A percentile compares a stretch with the other conserved stretches of the same genome.
These are phyloP conservation scores for Simalia tracyae DNA, from an alignment of 2,797 vertebrate genomes.

Conservation along the genomic window DNA sequence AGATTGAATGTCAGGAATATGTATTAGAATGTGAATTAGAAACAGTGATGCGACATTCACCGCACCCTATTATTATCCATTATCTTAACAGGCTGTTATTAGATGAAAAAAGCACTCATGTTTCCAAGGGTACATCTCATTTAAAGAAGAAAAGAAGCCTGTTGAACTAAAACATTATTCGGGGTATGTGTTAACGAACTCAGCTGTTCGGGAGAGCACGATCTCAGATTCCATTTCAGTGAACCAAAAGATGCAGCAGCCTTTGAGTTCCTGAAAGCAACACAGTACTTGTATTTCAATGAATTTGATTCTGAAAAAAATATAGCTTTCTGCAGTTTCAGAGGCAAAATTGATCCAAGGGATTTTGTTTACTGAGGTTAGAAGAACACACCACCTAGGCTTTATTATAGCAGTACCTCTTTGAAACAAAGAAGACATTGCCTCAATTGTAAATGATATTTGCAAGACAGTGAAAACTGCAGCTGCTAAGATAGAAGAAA, in stretches of 20 bases:
- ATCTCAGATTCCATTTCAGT: not conserved
- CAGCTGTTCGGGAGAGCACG: not conserved
- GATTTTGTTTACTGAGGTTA: not conserved
- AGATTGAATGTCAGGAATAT: slow-evolving; percentile 35
- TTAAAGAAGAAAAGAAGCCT: slow-evolving; percentile 12
- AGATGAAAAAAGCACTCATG: slow-evolving; percentile 35
- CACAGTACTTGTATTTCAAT: not conserved
- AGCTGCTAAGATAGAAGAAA: not conserved
- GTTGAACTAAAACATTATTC: slow-evolving; percentile 8
- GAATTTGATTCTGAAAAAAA: not conserved
- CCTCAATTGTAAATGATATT: not conserved
- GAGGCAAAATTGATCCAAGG: not conserved
- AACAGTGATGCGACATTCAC: slow-evolving; percentile 21
- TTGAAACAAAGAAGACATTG: not conserved
- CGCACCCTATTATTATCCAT: slow-evolving; percentile 35
- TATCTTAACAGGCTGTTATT: slow-evolving; percentile 36
- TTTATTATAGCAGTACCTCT: not conserved
- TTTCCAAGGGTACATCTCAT: slow-evolving; percentile 28
- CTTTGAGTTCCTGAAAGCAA: not conserved
- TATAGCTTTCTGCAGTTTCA: not conserved
- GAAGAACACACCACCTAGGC: not conserved
- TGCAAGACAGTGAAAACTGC: not conserved
- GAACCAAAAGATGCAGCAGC: not conserved
- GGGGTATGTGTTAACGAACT: not conserved
- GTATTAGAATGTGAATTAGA: slow-evolving; percentile 43